Evolutionary conservation across 1,140 invertebrate genomes (phyloP).

Genomic region (Lerema accius): DNA sequence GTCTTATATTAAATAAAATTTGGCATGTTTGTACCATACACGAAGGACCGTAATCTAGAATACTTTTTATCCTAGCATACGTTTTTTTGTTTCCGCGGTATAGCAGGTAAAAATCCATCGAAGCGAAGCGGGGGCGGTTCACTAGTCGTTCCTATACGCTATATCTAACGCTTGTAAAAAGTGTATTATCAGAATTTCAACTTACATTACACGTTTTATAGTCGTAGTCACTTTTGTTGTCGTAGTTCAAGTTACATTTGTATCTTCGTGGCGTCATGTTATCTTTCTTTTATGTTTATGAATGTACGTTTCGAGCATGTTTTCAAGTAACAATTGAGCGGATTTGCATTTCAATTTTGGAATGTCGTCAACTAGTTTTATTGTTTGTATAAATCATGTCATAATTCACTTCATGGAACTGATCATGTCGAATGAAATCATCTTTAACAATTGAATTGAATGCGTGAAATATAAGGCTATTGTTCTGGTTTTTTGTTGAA

Average conservation of each 20-base stretch:
- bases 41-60: too few relatives aligned
- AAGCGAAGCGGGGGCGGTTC: too few relatives aligned
- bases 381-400: slow-evolving; percentile 21
- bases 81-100: too few relatives aligned
- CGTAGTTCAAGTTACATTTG: background rate
- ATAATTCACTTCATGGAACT: slow-evolving; percentile 24
- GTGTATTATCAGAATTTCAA: slow-evolving; percentile 11
- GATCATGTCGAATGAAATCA: slow-evolving; percentile 28
- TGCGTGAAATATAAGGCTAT: slow-evolving; percentile 23
- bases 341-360: slow-evolving; percentile 15
- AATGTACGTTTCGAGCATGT: background rate
- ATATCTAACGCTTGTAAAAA: slow-evolving; percentile 22
- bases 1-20: too few relatives aligned
- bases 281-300: slow-evolving; percentile 1
- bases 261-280: slow-evolving; percentile 6
- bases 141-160: too few relatives aligned
- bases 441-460: slow-evolving; percentile 29
- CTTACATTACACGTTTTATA: slow-evolving; percentile 24
- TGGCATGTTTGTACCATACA: too few relatives aligned
- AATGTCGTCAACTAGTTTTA: slow-evolving; percentile 10
- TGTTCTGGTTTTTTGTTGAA: slow-evolving; percentile 23
- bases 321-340: slow-evolving; percentile 2
- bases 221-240: slow-evolving; percentile 8
- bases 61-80: too few relatives aligned
- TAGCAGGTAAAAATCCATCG: too few relatives aligned